Evolutionary conservation across 2,888 invertebrate species (phyloP), one percentile per base, ranked within the genome.

Genomic region (Augiades crinisus): DNA sequence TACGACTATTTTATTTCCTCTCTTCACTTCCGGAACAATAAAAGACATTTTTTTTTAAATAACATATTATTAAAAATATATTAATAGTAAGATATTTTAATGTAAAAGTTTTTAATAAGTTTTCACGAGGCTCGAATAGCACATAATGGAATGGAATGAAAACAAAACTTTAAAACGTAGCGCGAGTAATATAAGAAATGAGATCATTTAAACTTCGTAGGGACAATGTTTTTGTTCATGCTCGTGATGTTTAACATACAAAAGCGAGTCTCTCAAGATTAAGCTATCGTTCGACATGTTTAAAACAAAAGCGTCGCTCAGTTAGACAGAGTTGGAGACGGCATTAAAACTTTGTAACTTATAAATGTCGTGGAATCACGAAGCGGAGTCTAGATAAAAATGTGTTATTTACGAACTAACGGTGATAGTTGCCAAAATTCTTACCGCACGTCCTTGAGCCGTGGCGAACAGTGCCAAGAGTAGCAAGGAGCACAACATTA

Each of bases 361-460:
- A 13, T 13, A 27, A 43, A 19, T 43, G 31, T 30, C 37, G 30
- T 17, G 13, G 19, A 43, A 30, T 27, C 13, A 38, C 21, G 4
- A 27, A 36, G 33, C 21, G 27, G n/a, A 16, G n/a, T 30, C 5
- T 12, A 30, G 10, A 30, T 5, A 5, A 12, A 30, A 12, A 12
- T 30, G 5, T 3, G 10, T 10, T 30, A 22, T 22, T 12, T 12
- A 30, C 12, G 30, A 30, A 30, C 12, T 30, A 30, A 0, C 12
- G 1, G 12, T 12, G 33, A 33, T 24, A 13, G 24, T 49, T 17
- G 24, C 13, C 22, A 34, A 65, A 72, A 70, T 69, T 65, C 86
- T 84, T 80, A 89, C 88, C 81, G 88, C 88, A 65, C 88, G 86
- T 81, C 87, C 86, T 81, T 89, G 85, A 67, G 70, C 84, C 53